These are phyloP conservation scores for Alosa sapidissima DNA, from an alignment of 2,797 vertebrate species.

Conservation along the genomic window DNA sequence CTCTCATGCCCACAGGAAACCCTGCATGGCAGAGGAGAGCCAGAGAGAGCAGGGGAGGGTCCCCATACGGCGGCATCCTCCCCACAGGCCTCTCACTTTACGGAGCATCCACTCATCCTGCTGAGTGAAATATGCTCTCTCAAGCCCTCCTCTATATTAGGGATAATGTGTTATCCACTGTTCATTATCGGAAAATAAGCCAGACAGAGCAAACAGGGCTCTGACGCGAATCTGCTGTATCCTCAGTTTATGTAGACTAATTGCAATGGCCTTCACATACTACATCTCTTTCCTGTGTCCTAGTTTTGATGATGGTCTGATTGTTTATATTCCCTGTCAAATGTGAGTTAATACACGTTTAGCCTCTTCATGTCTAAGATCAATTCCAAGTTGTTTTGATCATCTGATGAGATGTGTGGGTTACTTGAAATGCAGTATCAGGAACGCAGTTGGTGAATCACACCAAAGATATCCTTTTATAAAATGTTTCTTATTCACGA, in stretches of 20 bases:
- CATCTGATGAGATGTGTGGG: background rate
- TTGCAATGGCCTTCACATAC: background rate
- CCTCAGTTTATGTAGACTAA: background rate
- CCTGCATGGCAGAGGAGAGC: slow-evolving; percentile 40
- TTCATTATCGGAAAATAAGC: too few relatives aligned
- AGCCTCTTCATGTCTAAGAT: background rate
- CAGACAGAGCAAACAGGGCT: too few relatives aligned
- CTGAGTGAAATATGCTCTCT: too few relatives aligned
- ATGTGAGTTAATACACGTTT: background rate
- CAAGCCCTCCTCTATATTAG: too few relatives aligned
- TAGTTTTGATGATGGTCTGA: background rate
- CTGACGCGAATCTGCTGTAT: background rate
- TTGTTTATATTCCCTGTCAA: background rate
- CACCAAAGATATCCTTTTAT: background rate
- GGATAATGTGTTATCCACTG: too few relatives aligned
- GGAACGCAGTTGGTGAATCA: background rate
- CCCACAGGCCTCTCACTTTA: slow-evolving; percentile 24
- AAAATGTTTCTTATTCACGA: background rate
- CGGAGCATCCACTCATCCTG: slow-evolving; percentile 35
- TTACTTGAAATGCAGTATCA: background rate
- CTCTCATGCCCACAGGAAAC: slow-evolving; percentile 42
- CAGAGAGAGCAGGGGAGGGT: slow-evolving; percentile 43
- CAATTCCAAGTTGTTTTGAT: background rate
- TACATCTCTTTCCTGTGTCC: background rate
- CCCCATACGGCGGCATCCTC: slow-evolving; percentile 51